These are phyloP conservation scores for Bos javanicus DNA, from an alignment of 2,113 vertebrate species.

Conservation along the genomic window DNA sequence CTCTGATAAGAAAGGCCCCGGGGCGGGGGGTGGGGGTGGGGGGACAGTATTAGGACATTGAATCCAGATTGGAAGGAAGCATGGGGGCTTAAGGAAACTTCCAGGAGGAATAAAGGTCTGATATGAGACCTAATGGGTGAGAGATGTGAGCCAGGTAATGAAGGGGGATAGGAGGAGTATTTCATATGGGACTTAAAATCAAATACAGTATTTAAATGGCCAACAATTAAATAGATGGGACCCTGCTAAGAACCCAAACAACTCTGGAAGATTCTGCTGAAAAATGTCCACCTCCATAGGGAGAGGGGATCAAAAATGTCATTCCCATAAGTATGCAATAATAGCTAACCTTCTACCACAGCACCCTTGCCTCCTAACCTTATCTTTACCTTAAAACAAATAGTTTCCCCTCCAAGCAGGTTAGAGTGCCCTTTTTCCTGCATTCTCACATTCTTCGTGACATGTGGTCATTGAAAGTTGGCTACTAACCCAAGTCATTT, in stretches of 20 bases:
- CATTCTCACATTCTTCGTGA: constrained; percentile 2
- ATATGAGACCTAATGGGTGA: neutral
- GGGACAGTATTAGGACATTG: neutral
- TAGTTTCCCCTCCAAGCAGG: neutral
- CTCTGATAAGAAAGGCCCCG: neutral
- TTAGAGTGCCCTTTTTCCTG: neutral
- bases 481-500: neutral
- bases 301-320: neutral
- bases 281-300: neutral
- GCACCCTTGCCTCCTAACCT: neutral
- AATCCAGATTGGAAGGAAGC: neutral
- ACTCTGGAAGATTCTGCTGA: neutral
- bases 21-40: accelerated
- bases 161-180: neutral
- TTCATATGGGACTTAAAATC: neutral
- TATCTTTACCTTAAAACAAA: neutral
- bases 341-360: neutral
- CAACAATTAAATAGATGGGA: neutral
- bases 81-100: neutral
- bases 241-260: neutral
- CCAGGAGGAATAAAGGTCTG: neutral
- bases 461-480: neutral
- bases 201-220: neutral
- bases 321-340: neutral
- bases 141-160: neutral